These are phyloP conservation scores for Macrotis lagotis DNA, from an alignment of 2,113 vertebrate genomes.

Conservation along the genomic window DNA sequence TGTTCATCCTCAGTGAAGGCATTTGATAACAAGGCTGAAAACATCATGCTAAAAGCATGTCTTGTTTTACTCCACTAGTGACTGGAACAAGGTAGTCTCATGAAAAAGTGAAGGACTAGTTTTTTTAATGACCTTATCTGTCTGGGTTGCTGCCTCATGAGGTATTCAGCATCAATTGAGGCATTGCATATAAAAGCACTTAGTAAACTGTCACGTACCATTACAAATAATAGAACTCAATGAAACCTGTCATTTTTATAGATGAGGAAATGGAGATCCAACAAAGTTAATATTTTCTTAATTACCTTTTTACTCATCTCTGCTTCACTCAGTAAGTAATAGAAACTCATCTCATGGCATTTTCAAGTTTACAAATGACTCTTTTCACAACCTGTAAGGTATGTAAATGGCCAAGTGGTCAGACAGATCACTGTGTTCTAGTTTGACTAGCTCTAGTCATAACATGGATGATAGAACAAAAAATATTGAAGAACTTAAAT, in stretches of 20 bases:
- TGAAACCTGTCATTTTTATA: neutral
- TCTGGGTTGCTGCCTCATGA: neutral
- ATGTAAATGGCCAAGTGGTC: neutral
- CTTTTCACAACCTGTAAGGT: neutral
- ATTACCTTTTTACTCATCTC: neutral
- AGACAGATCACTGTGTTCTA: neutral
- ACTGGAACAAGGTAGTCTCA: too few species aligned
- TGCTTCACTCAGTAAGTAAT: neutral
- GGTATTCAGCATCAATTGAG: neutral
- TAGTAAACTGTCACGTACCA: neutral
- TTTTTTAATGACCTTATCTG: neutral
- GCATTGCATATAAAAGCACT: neutral
- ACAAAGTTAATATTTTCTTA: neutral
- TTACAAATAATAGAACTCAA: neutral
- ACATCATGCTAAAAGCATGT: too few species aligned
- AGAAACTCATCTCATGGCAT: neutral
- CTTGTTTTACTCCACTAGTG: too few species aligned
- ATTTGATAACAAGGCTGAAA: too few species aligned
- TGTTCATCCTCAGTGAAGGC: too few species aligned
- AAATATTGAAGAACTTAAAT: neutral
- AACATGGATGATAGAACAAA: neutral
- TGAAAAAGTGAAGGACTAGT: too few species aligned
- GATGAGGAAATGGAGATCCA: neutral
- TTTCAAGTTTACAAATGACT: neutral
- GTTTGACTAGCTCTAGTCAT: neutral